Conservation (phyloP, 2,888 invertebrate species). For the Ormia ochracea region DNA sequence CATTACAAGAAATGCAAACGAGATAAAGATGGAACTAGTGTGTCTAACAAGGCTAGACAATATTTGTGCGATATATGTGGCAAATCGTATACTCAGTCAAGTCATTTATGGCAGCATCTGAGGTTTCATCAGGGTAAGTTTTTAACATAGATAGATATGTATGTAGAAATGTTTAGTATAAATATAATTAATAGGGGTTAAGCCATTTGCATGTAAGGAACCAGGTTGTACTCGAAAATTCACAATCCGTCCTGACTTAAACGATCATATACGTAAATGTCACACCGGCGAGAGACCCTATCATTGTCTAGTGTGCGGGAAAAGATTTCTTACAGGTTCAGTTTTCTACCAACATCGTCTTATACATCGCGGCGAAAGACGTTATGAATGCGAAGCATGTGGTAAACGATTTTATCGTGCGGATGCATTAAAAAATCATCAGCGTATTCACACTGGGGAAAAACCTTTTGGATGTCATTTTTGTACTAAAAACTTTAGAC, state of each 20-base stretch:
- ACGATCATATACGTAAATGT: conserved; percentile 81
- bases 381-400: conserved; percentile 82
- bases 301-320: conserved; percentile 80
- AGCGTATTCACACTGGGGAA: conserved; percentile 81
- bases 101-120: conserved; percentile 82
- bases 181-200: conserved; percentile 77
- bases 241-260: conserved; percentile 81
- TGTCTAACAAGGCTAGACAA: conserved; percentile 73
- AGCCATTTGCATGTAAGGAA: conserved; percentile 81
- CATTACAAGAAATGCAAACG: conserved; percentile 78
- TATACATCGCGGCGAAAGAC: conserved; percentile 81
- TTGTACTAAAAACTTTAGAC: conserved; percentile 79
- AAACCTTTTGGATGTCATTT: conserved; percentile 79
- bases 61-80: conserved; percentile 81
- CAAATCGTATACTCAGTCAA: conserved; percentile 81
- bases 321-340: conserved; percentile 81
- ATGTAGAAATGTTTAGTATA: not conserved
- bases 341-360: conserved; percentile 82
- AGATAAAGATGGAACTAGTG: conserved; percentile 70
- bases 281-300: conserved; percentile 82
- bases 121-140: conserved; percentile 80
- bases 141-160: not conserved
- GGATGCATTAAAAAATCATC: conserved; percentile 81
- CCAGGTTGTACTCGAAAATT: conserved; percentile 81
- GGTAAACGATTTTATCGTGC: conserved; percentile 82